Evolutionary conservation across 2,797 vertebrate species (phyloP), one percentile per base, ranked within the genome.

Genomic region (Tachyglossus aculeatus): DNA sequence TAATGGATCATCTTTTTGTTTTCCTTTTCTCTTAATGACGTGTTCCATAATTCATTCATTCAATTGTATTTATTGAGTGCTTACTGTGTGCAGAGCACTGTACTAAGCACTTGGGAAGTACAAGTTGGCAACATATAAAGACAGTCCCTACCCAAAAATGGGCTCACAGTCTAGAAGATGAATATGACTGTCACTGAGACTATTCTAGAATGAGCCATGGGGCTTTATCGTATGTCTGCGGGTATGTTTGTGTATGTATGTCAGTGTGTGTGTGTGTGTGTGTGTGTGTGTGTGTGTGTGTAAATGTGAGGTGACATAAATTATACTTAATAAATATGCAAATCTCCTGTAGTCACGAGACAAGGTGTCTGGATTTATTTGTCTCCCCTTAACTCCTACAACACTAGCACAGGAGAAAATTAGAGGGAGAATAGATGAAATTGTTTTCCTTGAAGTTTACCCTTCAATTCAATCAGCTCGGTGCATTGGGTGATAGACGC

Each of bases 401-500:
- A 19, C 8, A 54, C 1, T 1, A 63, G 25, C 31, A 3, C 10
- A 10, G 12, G 22, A 44, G 18, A 38, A 56, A 62, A 39, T 2
- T 3, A 21, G 36, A 43, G 38, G 0, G 25, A 4, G 41, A 45
- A 58, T 38, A 39, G 18, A 4, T 34, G 10, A 77, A 36, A 60
- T 36, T 16, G 45, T n/a, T n/a, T n/a, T n/a, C n/a, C n/a, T n/a
- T n/a, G n/a, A n/a, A n/a, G n/a, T n/a, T n/a, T n/a, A n/a, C n/a
- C n/a, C n/a, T n/a, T n/a, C n/a, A n/a, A n/a, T n/a, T n/a, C 21
- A 45, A 61, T 47, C 39, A 15, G 44, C 32, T 27, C 13, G 31
- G 31, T 48, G 45, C 19, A 27, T 48, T 29, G 48, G 45, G 45
- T 63, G 41, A 57, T 58, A 47, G 60, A 18, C 74, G 71, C 74